These are phyloP conservation scores for Panopea generosa DNA, from an alignment of 2,888 invertebrate species.

Conservation along the genomic window DNA sequence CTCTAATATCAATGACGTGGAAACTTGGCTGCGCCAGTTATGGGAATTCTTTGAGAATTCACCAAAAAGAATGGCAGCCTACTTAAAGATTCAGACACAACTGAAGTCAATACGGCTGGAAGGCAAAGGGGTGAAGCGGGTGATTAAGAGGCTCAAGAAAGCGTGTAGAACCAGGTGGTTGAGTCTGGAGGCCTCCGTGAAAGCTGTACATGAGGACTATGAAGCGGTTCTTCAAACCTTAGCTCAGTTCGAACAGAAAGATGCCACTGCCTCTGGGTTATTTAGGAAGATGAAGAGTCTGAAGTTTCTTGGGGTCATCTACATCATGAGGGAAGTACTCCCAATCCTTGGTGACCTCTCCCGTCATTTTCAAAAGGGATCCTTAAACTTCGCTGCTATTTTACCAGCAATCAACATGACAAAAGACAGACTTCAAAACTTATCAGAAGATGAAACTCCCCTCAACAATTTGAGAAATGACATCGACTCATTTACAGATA, in stretches of 20 bases:
- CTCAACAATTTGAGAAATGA: constrained; percentile 21
- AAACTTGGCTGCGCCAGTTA: constrained; percentile 23
- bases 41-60: constrained; percentile 48
- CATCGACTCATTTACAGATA: constrained; percentile 31
- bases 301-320: constrained; percentile 41
- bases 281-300: constrained; percentile 20
- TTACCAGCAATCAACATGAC: constrained; percentile 23
- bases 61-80: constrained; percentile 53
- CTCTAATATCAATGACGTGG: constrained; percentile 38
- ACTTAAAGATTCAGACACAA: constrained; percentile 44
- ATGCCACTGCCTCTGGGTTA: constrained; percentile 34
- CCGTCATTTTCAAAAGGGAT: constrained; percentile 38
- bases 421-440: constrained; percentile 27
- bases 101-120: constrained; percentile 24
- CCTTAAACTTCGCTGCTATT: constrained; percentile 36
- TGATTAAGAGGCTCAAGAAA: constrained; percentile 28
- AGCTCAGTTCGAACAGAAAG: constrained; percentile 15
- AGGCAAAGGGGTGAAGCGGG: constrained; percentile 18
- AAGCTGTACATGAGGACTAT: constrained; percentile 33
- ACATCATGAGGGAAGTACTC: constrained; percentile 38
- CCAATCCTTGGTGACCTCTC: constrained; percentile 23
- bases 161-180: constrained; percentile 56
- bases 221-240: constrained; percentile 27
- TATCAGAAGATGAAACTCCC: constrained; percentile 14
- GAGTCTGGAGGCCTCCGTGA: constrained; percentile 50